Conservation (phyloP, 1,140 invertebrate species). For the Eupeodes corollae region DNA sequence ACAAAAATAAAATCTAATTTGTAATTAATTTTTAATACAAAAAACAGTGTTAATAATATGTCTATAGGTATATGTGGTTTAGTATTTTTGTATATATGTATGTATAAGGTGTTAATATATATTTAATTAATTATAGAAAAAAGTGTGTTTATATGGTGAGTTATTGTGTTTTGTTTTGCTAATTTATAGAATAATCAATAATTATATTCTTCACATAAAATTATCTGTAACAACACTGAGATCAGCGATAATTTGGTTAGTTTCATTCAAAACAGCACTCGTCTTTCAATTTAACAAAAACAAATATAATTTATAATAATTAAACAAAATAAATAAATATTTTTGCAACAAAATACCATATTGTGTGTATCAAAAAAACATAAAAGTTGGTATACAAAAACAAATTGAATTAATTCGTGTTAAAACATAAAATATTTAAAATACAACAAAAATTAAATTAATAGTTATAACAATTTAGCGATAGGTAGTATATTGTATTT, state of each 20-base stretch:
- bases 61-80: not conserved
- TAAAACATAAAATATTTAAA: too few species aligned
- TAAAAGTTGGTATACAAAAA: not conserved
- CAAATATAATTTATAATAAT: not conserved
- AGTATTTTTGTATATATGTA: not conserved
- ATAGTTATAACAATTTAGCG: too few species aligned
- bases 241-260: conserved; percentile 30
- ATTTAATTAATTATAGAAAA: not conserved
- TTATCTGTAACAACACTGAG: conserved; percentile 34
- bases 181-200: not conserved
- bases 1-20: too few species aligned
- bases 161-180: conserved; percentile 6
- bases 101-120: too few species aligned
- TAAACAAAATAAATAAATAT: not conserved
- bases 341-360: not conserved
- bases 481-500: not conserved
- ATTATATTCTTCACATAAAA: conserved; percentile 26
- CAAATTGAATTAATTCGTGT: too few species aligned
- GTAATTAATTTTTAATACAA: too few species aligned
- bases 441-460: too few species aligned
- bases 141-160: too few species aligned
- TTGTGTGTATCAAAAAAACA: not conserved
- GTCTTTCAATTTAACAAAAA: not conserved
- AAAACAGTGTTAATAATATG: too few species aligned
- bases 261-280: conserved; percentile 19